phyloP scores from a whole-genome alignment of 2,888 invertebrate species.

The Chouioia cunea region DNA sequence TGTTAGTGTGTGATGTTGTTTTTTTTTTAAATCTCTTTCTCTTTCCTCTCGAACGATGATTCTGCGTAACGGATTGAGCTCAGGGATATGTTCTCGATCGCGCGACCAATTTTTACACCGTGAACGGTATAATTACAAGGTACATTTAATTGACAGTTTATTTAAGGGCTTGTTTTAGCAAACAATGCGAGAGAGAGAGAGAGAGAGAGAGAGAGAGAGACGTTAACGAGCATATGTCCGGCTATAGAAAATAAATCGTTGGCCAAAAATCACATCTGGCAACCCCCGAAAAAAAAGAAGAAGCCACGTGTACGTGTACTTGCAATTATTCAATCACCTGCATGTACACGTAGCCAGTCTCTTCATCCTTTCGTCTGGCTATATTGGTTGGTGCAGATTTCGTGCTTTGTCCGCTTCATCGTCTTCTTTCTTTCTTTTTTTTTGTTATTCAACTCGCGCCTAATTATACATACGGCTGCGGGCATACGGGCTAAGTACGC shows the following conservation, averaged over 20 bases:
- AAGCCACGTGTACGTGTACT: no score
- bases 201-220: background rate
- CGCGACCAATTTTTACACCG: no score
- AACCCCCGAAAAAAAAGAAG: no score
- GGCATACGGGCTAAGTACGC: conserved; percentile 35
- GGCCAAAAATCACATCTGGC: conserved; percentile 1
- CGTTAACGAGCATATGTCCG: background rate
- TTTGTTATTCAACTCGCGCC: conserved; percentile 33
- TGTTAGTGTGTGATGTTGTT: conserved; percentile 27
- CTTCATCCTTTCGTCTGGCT: no score
- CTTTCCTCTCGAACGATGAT: conserved; percentile 30
- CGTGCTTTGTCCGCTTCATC: background rate
- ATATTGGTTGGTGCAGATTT: background rate
- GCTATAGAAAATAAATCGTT: background rate
- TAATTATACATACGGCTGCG: conserved; percentile 53
- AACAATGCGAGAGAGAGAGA: conserved; percentile 1
- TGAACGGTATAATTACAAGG: no score
- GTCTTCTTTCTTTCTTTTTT: conserved; percentile 4
- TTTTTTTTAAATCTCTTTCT: conserved; percentile 4
- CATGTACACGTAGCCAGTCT: no score
- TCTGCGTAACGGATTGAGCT: conserved; percentile 44
- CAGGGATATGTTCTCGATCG: conserved; percentile 41
- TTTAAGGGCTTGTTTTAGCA: no score
- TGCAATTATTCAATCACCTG: conserved; percentile 37
- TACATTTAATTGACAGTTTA: no score